Evolutionary conservation across 2,888 invertebrate species (phyloP).

Genomic region (Epinotia ramella): DNA sequence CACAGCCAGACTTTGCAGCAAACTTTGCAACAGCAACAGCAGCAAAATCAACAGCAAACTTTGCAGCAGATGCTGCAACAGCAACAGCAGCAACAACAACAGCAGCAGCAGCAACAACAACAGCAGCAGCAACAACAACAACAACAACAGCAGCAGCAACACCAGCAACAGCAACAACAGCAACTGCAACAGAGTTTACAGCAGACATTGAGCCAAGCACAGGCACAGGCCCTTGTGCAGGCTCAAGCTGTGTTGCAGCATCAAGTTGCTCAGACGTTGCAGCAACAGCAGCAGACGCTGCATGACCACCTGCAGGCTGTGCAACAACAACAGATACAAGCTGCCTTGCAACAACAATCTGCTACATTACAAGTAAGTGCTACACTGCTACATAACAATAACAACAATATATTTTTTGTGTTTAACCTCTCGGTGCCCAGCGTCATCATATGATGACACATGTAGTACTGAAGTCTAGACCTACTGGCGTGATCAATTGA

Average conservation of each 20-base stretch:
- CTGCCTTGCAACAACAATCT: constrained; percentile 78
- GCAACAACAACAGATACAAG: constrained; percentile 81
- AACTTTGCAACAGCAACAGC: constrained; percentile 63
- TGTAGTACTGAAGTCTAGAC: no score
- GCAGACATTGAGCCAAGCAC: constrained; percentile 75
- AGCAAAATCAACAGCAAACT: constrained; percentile 65
- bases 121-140: constrained; percentile 66
- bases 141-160: constrained; percentile 63
- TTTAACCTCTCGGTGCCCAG: no score
- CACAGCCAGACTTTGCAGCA: constrained; percentile 58
- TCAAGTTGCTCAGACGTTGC: constrained; percentile 77
- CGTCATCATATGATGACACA: no score
- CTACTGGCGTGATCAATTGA: no score
- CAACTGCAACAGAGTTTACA: constrained; percentile 72
- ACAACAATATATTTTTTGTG: constrained; percentile 1
- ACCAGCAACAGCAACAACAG: constrained; percentile 61
- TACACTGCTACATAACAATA: no score
- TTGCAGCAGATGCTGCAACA: constrained; percentile 66
- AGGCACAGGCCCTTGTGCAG: constrained; percentile 78
- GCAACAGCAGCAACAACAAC: constrained; percentile 60
- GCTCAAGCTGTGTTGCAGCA: constrained; percentile 79
- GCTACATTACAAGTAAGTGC: constrained; percentile 75
- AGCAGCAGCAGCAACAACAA: constrained; percentile 67
- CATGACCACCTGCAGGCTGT: constrained; percentile 80
- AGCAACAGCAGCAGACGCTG: constrained; percentile 78